Percentiles rank a stretch among this genome's conserved stretches.
These are phyloP conservation scores for Brachirus orientalis DNA, from an alignment of 2,113 vertebrate genomes.

Conservation along the genomic window DNA sequence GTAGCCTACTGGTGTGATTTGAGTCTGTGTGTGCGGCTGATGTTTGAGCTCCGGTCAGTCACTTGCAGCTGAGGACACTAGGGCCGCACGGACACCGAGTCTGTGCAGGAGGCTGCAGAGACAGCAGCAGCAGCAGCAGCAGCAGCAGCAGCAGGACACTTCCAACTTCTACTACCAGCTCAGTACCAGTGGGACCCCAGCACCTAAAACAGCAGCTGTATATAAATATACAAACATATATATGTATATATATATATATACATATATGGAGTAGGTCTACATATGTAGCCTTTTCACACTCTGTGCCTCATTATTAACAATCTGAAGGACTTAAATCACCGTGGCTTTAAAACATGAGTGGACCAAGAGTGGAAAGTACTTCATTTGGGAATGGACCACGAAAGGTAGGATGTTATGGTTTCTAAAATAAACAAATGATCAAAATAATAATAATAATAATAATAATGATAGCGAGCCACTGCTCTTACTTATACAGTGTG, in stretches of 20 bases:
- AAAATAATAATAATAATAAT: too few species aligned
- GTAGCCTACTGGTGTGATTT: background rate
- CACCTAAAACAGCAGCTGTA: background rate
- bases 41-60: background rate
- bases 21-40: background rate
- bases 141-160: background rate
- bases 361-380: constrained; percentile 31
- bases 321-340: constrained; percentile 3
- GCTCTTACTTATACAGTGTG: too few species aligned
- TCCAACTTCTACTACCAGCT: background rate
- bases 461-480: too few species aligned
- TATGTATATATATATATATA: too few species aligned
- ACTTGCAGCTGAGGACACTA: constrained; percentile 59
- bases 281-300: background rate
- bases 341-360: constrained; percentile 63
- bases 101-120: constrained; percentile 7
- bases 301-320: background rate
- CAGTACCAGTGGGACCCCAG: constrained; percentile 12
- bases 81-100: constrained; percentile 67
- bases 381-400: constrained; percentile 56
- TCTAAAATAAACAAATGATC: background rate
- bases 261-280: background rate
- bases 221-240: too few species aligned
- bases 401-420: constrained; percentile 55
- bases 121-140: too few species aligned